phyloP scores from a whole-genome alignment of 2,113 vertebrate species.

The Herpetotheres cachinnans region DNA sequence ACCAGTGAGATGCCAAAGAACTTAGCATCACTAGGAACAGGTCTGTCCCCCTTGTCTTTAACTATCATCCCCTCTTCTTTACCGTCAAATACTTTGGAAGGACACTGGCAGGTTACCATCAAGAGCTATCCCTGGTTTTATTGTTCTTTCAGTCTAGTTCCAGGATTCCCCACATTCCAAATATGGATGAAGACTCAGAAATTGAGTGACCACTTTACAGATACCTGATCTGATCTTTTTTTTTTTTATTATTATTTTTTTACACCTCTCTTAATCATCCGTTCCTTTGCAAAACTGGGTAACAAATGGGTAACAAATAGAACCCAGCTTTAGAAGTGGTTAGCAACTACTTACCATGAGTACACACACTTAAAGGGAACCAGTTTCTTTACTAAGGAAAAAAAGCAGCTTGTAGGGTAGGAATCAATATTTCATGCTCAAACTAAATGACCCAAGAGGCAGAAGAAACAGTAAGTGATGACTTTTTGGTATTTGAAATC shows the following conservation, averaged over 20 bases:
- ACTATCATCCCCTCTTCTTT: background rate
- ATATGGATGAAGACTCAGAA: background rate
- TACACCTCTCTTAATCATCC: background rate
- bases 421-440: background rate
- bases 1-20: background rate
- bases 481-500: conserved; percentile 24
- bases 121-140: background rate
- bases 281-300: background rate
- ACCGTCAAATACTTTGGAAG: background rate
- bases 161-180: background rate
- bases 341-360: background rate
- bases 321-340: background rate
- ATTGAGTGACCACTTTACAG: background rate
- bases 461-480: conserved; percentile 10
- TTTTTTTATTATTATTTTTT: background rate
- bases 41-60: background rate
- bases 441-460: background rate
- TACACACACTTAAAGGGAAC: background rate
- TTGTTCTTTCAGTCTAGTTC: background rate
- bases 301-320: background rate
- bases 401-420: background rate
- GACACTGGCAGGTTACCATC: background rate
- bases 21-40: background rate
- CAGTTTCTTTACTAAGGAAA: background rate
- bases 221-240: background rate